Base-by-base conservation (phyloP, 1,140 invertebrate species). In the Papilio glaucus region DNA sequence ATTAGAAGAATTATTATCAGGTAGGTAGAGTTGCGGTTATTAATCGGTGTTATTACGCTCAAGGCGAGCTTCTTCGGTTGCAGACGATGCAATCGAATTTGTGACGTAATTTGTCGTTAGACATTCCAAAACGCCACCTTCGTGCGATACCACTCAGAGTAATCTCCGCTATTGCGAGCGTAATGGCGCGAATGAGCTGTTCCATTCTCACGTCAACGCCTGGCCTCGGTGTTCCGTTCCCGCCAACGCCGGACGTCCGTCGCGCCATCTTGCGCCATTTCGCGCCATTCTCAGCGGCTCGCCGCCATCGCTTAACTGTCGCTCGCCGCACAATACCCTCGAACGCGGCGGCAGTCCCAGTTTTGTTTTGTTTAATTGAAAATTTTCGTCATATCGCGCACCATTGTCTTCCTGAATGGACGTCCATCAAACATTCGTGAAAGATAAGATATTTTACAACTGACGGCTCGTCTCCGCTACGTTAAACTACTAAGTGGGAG, bases 281-380 rank as follows among this genome's bases (percentile, higher is more conserved):
- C 72, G 57, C 77, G 70, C 75, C 53, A 75, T 80, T 75, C 77
- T 74, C 65, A 74, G 72, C 80, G 77, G 61, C 72, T 68, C 76
- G 74, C 76, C 80, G 77, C 76, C 79, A 70, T 53, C 75, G 80
- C 75, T 77, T 81, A 57, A 83, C 81, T 77, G 82, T 81, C 82
- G 75, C 72, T 38, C 77, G 74, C 77, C 80, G 77, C 63, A 88
- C 85, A 89, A 89, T 89, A 81, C 82, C 73, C 80, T 77, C 75
- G 72, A 78, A 78, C 76, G 73, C 75, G 72, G 38, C 71, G 68
- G 38, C 71, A 62, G 62, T 41, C 72, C 70, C 73, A 78, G 79
- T 88, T 90, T 87, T 88, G 85, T 88, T 90, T 88, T 81, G 81
- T 87, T 87, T 87, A 90, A 90, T 88, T 84, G 85, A 87, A 88